A percentile compares a stretch with the other conserved stretches of the same genome.
These are phyloP conservation scores for Hippocampus comes DNA, from an alignment of 2,113 vertebrate genomes.

Conservation along the genomic window DNA sequence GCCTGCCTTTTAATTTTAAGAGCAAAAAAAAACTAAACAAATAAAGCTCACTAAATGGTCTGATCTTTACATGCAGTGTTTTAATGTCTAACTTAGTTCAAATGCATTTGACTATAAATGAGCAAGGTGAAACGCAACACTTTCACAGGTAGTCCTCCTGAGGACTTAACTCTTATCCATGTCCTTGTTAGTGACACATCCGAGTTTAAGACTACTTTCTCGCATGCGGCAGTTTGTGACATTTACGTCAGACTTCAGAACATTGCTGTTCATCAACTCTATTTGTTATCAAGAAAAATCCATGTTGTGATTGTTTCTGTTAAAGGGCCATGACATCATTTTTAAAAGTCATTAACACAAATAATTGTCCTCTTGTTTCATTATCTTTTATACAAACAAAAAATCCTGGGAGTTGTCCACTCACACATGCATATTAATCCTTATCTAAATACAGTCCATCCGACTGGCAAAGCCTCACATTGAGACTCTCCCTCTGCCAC, in stretches of 20 bases:
- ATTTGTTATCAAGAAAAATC: slow-evolving; percentile 7
- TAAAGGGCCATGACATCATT: slow-evolving; percentile 10
- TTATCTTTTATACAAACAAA: neutral
- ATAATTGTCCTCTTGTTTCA: neutral
- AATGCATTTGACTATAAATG: slow-evolving; percentile 46
- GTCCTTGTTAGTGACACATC: slow-evolving; percentile 13
- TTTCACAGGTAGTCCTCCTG: slow-evolving; percentile 12
- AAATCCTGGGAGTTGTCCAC: slow-evolving; percentile 14
- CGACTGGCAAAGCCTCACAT: slow-evolving; percentile 8
- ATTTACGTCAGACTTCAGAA: neutral
- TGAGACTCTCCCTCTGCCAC: slow-evolving; percentile 34
- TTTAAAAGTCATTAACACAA: slow-evolving; percentile 8
- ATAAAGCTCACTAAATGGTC: slow-evolving; percentile 46
- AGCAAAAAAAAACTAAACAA: slow-evolving; percentile 54
- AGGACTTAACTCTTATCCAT: slow-evolving; percentile 6
- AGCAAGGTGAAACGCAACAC: slow-evolving; percentile 32
- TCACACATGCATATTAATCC: slow-evolving; percentile 9
- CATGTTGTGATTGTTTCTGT: slow-evolving; percentile 4
- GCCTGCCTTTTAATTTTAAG: slow-evolving; percentile 68
- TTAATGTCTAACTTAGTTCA: slow-evolving; percentile 34
- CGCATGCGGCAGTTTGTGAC: neutral
- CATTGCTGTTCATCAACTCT: neutral
- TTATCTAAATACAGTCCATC: slow-evolving; percentile 11
- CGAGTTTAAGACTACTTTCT: slow-evolving; percentile 10
- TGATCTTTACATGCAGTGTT: slow-evolving; percentile 52